phyloP scores from a whole-genome alignment of 2,888 invertebrate genomes.

The Drosophila rubida region DNA sequence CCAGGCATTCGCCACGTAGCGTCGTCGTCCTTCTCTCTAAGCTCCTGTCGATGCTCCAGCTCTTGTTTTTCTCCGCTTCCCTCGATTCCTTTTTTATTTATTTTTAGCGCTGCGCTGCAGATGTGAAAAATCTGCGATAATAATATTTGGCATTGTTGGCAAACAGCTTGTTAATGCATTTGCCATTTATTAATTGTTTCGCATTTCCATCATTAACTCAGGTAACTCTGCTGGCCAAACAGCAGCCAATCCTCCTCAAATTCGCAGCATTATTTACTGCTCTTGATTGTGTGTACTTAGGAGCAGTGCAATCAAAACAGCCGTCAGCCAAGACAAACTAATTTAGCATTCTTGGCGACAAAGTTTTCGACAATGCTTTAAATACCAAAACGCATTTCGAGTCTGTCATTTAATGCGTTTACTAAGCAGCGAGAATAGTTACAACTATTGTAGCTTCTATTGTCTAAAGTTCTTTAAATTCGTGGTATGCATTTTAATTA shows the following conservation, averaged over 20 bases:
- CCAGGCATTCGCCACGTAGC: conserved; percentile 39
- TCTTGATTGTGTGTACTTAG: not conserved
- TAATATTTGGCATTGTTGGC: conserved; percentile 12
- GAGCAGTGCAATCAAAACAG: not conserved
- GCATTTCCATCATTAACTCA: conserved; percentile 5
- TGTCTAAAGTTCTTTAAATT: too few relatives aligned
- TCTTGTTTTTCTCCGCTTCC: not conserved
- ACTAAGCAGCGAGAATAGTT: too few relatives aligned
- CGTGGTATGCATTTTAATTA: too few relatives aligned
- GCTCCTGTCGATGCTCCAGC: conserved; percentile 11
- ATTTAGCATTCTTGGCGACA: too few relatives aligned
- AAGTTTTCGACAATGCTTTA: too few relatives aligned
- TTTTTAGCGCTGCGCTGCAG: conserved; percentile 1
- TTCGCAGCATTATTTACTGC: not conserved
- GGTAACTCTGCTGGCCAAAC: not conserved
- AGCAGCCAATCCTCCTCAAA: not conserved
- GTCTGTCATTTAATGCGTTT: not conserved
- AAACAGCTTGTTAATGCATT: conserved; percentile 34
- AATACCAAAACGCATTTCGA: not conserved
- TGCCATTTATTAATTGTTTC: conserved; percentile 29
- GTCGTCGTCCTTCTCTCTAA: conserved; percentile 19
- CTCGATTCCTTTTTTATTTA: not conserved
- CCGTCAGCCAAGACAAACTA: too few relatives aligned
- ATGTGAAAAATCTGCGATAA: conserved; percentile 16
- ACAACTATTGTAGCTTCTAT: too few relatives aligned